Percentiles rank a stretch among this genome's conserved stretches.
Conservation (phyloP, 2,113 vertebrate species). For the Zootoca vivipara region DNA sequence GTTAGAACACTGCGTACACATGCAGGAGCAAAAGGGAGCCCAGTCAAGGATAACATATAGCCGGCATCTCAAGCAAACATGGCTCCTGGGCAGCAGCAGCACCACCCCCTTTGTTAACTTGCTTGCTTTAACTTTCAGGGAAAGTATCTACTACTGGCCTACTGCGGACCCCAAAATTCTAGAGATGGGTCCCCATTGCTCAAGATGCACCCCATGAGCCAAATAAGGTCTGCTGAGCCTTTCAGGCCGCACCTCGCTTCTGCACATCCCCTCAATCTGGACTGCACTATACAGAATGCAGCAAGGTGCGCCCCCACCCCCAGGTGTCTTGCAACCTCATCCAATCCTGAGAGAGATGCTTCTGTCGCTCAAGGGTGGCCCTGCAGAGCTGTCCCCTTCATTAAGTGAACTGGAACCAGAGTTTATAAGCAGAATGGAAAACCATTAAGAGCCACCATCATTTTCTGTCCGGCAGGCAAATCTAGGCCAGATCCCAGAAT, state of each 20-base stretch:
- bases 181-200: too few relatives aligned
- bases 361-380: background rate
- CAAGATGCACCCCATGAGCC: background rate
- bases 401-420: too few relatives aligned
- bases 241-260: background rate
- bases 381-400: background rate
- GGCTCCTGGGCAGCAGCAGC: background rate
- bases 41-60: background rate
- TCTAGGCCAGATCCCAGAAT: background rate
- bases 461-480: too few relatives aligned
- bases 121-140: background rate
- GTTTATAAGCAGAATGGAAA: too few relatives aligned
- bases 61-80: background rate
- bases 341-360: background rate
- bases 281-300: background rate
- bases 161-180: background rate
- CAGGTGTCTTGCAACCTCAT: background rate
- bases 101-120: too few relatives aligned
- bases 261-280: background rate
- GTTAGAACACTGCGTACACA: background rate
- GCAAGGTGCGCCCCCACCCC: background rate
- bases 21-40: background rate
- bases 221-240: background rate
- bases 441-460: background rate
- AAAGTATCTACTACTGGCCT: rapidly evolving